phyloP scores from a whole-genome alignment of 2,797 vertebrate species.

The Bradypodion pumilum region DNA sequence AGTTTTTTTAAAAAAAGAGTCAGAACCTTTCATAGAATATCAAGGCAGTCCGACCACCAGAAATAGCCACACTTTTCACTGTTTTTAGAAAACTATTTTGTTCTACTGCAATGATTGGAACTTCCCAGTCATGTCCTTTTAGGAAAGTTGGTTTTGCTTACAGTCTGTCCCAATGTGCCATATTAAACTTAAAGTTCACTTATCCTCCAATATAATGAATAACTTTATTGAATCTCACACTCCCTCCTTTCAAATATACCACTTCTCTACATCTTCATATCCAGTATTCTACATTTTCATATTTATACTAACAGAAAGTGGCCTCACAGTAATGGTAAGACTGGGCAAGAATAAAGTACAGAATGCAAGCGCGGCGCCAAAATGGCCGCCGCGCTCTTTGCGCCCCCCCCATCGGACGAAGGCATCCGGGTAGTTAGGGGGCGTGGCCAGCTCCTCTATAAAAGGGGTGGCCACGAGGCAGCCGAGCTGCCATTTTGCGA shows the following conservation, averaged over 20 bases:
- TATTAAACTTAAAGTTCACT: conserved; percentile 26
- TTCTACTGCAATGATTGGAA: neutral
- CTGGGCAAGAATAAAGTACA: neutral
- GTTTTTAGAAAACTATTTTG: neutral
- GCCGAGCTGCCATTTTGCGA: too few relatives aligned
- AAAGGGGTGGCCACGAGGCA: too few relatives aligned
- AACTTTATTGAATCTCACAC: neutral
- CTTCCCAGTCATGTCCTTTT: conserved; percentile 1
- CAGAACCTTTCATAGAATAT: neutral
- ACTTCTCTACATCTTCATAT: neutral
- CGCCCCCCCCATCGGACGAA: too few relatives aligned
- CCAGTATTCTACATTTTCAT: neutral
- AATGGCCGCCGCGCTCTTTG: too few relatives aligned
- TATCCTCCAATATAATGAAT: neutral
- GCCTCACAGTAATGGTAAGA: neutral
- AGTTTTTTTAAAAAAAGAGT: neutral
- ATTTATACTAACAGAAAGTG: neutral
- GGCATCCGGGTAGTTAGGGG: too few relatives aligned
- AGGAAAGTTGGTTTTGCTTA: neutral
- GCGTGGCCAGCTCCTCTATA: too few relatives aligned
- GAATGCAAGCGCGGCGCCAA: too few relatives aligned
- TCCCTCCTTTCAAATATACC: conserved; percentile 17
- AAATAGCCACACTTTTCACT: neutral
- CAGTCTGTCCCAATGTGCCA: neutral
- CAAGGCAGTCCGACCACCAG: neutral